These are phyloP conservation scores for Hemiscyllium ocellatum DNA, from an alignment of 2,113 vertebrate genomes.

Conservation along the genomic window DNA sequence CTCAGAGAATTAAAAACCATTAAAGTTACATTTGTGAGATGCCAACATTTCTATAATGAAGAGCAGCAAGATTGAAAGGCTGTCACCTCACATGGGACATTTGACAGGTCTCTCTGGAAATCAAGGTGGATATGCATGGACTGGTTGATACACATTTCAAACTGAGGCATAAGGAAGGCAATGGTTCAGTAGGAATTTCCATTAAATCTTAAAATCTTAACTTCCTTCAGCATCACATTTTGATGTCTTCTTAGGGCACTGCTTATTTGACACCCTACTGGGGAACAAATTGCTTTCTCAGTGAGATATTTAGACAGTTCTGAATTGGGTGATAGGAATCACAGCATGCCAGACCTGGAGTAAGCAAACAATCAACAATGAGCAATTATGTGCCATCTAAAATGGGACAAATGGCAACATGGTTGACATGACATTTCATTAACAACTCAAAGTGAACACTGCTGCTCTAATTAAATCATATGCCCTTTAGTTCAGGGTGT, in stretches of 20 bases:
- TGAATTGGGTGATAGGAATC: slow-evolving; percentile 66
- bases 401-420: slow-evolving; percentile 69
- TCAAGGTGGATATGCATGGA: slow-evolving; percentile 47
- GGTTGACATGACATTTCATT: slow-evolving; percentile 56
- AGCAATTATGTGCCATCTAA: slow-evolving; percentile 73
- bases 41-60: slow-evolving; percentile 49
- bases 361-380: slow-evolving; percentile 63
- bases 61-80: slow-evolving; percentile 50
- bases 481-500: too few relatives aligned
- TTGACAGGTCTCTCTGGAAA: slow-evolving; percentile 44
- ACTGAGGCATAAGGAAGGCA: slow-evolving; percentile 47
- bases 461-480: not conserved
- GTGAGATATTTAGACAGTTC: slow-evolving; percentile 68
- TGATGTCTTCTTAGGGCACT: slow-evolving; percentile 67
- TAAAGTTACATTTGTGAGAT: slow-evolving; percentile 32
- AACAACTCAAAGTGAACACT: slow-evolving; percentile 53
- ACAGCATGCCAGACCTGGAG: slow-evolving; percentile 62
- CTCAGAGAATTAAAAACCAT: slow-evolving; percentile 29
- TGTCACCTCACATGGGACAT: slow-evolving; percentile 46
- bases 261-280: slow-evolving; percentile 60
- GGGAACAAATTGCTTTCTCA: slow-evolving; percentile 74
- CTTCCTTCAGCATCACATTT: slow-evolving; percentile 64
- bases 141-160: slow-evolving; percentile 41
- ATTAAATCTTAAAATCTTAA: slow-evolving; percentile 63
- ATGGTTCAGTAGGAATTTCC: slow-evolving; percentile 59